phyloP scores from a whole-genome alignment of 2,797 vertebrate genomes.

The Propithecus perrieri region DNA sequence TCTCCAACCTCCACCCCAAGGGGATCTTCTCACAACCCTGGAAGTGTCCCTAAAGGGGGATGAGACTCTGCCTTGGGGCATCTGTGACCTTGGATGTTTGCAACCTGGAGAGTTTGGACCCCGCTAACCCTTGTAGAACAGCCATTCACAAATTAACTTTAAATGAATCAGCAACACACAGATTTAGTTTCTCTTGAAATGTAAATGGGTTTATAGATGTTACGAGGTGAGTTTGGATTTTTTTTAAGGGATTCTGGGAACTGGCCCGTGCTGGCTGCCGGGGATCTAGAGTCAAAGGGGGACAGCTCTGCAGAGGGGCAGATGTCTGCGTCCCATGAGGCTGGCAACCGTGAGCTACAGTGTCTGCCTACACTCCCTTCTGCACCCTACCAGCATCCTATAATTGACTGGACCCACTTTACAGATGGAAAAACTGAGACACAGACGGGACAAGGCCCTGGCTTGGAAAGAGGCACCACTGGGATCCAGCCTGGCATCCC shows the following conservation, averaged over 20 bases:
- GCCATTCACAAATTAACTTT: not conserved
- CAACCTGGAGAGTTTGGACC: not conserved
- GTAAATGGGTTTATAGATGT: not conserved
- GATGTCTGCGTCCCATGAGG: not conserved
- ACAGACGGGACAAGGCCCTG: not conserved
- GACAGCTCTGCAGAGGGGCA: accelerated
- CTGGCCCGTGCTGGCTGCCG: not conserved
- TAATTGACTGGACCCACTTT: not conserved
- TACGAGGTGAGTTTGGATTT: not conserved
- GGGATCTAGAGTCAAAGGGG: not conserved
- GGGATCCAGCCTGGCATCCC: not conserved
- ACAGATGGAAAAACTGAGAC: not conserved
- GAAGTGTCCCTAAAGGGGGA: not conserved
- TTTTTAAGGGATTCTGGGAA: not conserved
- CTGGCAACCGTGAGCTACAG: accelerated
- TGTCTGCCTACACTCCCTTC: too few species aligned
- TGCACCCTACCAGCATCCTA: accelerated
- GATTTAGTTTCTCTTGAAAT: not conserved
- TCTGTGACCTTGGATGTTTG: not conserved
- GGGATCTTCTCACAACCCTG: not conserved
- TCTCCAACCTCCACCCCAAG: accelerated
- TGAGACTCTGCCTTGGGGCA: not conserved
- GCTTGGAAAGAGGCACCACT: not conserved
- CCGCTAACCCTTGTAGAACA: not conserved
- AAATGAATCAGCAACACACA: not conserved